phyloP scores from a whole-genome alignment of 1,140 invertebrate genomes.

The Drosophila lini region DNA sequence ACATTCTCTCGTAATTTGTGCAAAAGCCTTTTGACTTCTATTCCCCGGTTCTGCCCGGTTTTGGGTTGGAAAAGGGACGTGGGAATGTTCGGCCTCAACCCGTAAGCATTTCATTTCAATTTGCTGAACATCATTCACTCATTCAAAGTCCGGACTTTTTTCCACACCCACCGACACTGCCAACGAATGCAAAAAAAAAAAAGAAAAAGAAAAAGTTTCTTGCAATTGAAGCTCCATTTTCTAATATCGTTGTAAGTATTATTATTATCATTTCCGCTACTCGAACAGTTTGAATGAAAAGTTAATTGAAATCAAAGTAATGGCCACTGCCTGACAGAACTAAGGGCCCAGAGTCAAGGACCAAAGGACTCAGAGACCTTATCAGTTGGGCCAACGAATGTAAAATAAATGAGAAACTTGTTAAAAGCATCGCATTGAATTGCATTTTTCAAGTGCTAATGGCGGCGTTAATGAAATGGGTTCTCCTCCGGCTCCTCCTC shows the following conservation, averaged over 20 bases:
- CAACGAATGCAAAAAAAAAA: slow-evolving; percentile 1
- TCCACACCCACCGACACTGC: neutral
- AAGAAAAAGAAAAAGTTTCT: slow-evolving; percentile 25
- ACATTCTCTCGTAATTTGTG: slow-evolving; percentile 79
- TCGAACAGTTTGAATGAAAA: slow-evolving; percentile 71
- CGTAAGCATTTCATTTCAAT: slow-evolving; percentile 73
- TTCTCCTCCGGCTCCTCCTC: slow-evolving; percentile 6
- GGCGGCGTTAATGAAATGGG: slow-evolving; percentile 77
- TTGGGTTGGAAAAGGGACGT: slow-evolving; percentile 6
- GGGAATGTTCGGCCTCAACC: slow-evolving; percentile 26
- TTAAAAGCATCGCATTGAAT: slow-evolving; percentile 74
- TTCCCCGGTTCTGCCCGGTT: slow-evolving; percentile 1
- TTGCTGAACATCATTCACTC: slow-evolving; percentile 60
- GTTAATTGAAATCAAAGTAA: slow-evolving; percentile 83
- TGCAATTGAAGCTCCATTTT: slow-evolving; percentile 59
- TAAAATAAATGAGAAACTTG: slow-evolving; percentile 78
- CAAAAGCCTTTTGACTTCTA: slow-evolving; percentile 64
- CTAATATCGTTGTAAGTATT: slow-evolving; percentile 77
- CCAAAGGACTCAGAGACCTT: slow-evolving; percentile 44
- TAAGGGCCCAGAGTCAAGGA: neutral
- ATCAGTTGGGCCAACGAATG: slow-evolving; percentile 74
- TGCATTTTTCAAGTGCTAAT: slow-evolving; percentile 76
- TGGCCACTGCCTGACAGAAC: slow-evolving; percentile 50
- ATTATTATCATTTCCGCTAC: slow-evolving; percentile 74
- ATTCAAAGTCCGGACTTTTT: slow-evolving; percentile 34